Base-by-base conservation (phyloP, 2,797 vertebrate species). In the Petrocephalus schoutedeni region DNA sequence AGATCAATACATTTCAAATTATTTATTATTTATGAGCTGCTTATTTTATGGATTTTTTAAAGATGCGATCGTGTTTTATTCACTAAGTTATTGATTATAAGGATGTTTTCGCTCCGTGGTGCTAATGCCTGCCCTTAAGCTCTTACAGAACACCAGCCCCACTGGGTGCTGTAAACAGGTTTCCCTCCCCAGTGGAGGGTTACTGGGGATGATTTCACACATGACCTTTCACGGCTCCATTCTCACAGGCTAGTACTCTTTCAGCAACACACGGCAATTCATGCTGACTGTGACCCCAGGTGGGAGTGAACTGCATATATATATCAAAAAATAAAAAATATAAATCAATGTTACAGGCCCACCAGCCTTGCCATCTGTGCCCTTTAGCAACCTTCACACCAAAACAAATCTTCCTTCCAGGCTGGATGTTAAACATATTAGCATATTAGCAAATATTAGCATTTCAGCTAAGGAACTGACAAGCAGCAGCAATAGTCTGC, bases 181-280 rank as follows among this genome's bases (percentile, higher is more conserved):
- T 49, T 45, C 1, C 4, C 74, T 54, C 84, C 84, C 28, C 53
- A 58, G 54, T 32, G 80, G 87, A 84, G 45, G 58, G 57, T 61
- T 61, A 49, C 56, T 45, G 41, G 56, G 23, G 67, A 28, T 84
- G 49, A 36, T 64, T 85, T 64, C 49, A 12, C 80, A 16, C 58
- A 51, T 83, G 87, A 88, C 57, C 87, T 88, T 84, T 88, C 41
- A 21, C 19, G 8, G 32, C 28, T 49, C 1, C 77, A 49, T n/a
- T 3, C 19, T 61, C 41, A 64, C 41, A 23, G 87, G 36, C 53
- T 21, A 9, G 10, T 58, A 36, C 32, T 45, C 23, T 58, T 58
- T 58, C 87, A 82, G 53, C 56, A 54, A 28, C 49, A 21, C 45
- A 83, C 23, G n/a, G 80, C 41, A 51, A 21, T 83, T 6, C 12